Base-by-base conservation (phyloP, 2,113 vertebrate species). In the Ceuthmochares aereus region DNA sequence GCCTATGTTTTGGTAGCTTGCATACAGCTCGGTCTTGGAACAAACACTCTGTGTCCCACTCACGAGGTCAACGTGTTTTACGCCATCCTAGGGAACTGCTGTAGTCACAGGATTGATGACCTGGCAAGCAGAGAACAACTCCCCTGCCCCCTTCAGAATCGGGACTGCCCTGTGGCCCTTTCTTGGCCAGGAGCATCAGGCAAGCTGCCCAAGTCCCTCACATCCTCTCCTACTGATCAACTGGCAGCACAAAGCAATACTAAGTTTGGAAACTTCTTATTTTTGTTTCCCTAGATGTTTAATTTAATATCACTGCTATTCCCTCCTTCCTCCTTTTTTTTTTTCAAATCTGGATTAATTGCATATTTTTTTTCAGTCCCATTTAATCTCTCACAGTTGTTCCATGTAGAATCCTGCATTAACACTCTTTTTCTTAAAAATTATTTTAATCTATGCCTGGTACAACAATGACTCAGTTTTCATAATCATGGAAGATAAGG, bases 171-270 rank as follows among this genome's bases (percentile, higher is more conserved):
- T 2, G 1, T 1, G 3, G 20, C 14, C 30, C 19, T 6, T 60
- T 59, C 37, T 37, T 25, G 4, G 1, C 2, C 1, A 49, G 32
- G 7, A 62, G 4, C 32, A 34, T 9, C 45, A 45, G 10, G 17
- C 22, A 29, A 2, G 3, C 10, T 14, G 55, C 37, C 54, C 0
- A 0, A 20, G 25, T 6, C 37, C 29, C 62, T 43, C 10, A 0
- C 17, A 6, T 6, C 36, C 47, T 66, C 63, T 58, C 42, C 30
- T 40, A 4, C 37, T 1, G 4, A 34, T 14, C 43, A 37, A 14
- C 64, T 30, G 23, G 30, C 4, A 43, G 56, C 60, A 87, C 49
- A 52, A 70, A 77, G 36, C 3, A 0, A 20, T 25, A 66, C 22
- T 7, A 20, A 63, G 10, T 22, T 58, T 27, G 81, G 20, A 20